Evolutionary conservation across 2,797 vertebrate species (phyloP).

Genomic region (Chelonia mydas): DNA sequence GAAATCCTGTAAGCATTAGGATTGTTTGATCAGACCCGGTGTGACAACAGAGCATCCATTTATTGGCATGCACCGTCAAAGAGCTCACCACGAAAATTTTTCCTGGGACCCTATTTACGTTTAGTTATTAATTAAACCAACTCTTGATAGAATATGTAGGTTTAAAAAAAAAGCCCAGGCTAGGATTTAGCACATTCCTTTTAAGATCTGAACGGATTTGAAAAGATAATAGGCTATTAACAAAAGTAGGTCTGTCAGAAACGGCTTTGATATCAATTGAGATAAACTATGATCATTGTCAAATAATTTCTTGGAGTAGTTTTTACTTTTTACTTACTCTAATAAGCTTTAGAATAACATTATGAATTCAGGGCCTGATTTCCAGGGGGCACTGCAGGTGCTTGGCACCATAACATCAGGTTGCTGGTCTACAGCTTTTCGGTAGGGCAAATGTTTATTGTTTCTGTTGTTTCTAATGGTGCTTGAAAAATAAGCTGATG

Average conservation of each 20-base stretch:
- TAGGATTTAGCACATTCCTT: slow-evolving; percentile 8
- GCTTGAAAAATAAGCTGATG: slow-evolving; percentile 6
- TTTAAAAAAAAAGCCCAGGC: background rate
- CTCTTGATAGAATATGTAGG: background rate
- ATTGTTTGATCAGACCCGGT: background rate
- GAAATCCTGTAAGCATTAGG: background rate
- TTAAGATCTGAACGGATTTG: background rate
- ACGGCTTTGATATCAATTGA: background rate
- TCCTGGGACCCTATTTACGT: background rate
- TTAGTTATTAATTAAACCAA: background rate
- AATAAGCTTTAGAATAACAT: background rate
- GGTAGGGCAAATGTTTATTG: slow-evolving; percentile 7
- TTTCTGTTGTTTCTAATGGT: slow-evolving; percentile 43
- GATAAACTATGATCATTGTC: background rate
- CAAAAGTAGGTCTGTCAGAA: slow-evolving; percentile 1
- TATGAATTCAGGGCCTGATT: slow-evolving; percentile 23
- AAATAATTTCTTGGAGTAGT: slow-evolving; percentile 6
- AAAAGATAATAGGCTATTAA: background rate
- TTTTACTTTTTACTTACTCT: background rate
- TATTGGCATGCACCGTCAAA: background rate
- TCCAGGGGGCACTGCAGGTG: background rate
- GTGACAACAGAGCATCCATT: background rate
- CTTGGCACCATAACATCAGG: background rate
- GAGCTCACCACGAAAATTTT: no score
- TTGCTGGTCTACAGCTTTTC: slow-evolving; percentile 10